A percentile compares a stretch with the other conserved stretches of the same genome.
These are phyloP conservation scores for Gorsachius magnificus DNA, from an alignment of 2,797 vertebrate species.

Conservation along the genomic window DNA sequence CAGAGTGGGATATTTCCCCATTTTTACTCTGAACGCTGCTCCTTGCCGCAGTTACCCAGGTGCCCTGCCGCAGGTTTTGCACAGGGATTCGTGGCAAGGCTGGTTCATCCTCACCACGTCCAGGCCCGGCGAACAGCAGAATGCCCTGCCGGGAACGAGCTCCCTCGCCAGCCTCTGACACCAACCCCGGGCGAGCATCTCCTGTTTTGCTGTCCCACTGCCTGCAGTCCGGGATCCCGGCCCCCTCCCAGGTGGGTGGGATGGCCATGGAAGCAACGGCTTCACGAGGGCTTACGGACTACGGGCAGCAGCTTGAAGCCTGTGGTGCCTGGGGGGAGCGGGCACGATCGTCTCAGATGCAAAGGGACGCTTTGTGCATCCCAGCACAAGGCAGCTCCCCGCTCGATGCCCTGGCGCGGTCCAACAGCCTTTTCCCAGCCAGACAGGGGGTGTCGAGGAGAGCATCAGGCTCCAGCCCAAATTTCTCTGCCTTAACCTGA, in stretches of 20 bases:
- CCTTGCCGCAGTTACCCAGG: neutral
- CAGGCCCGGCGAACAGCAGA: neutral
- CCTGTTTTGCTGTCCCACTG: neutral
- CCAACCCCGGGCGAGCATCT: rapidly evolving
- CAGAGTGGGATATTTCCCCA: neutral
- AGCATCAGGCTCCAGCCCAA: rapidly evolving
- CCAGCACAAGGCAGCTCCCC: neutral
- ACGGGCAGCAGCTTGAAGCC: too few relatives aligned
- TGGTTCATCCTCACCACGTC: rapidly evolving
- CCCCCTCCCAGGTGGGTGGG: neutral
- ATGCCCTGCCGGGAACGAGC: too few relatives aligned
- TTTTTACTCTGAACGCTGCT: neutral
- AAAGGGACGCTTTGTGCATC: rapidly evolving
- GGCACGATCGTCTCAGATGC: rapidly evolving
- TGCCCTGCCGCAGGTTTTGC: neutral
- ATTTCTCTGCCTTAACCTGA: too few relatives aligned
- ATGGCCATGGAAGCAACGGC: neutral
- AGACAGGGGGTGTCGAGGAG: rapidly evolving
- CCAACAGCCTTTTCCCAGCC: neutral
- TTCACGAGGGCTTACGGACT: neutral
- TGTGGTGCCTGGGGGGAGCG: neutral
- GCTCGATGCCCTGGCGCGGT: rapidly evolving
- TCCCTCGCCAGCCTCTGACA: neutral
- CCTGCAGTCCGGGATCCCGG: neutral
- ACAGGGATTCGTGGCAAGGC: neutral